phyloP scores from a whole-genome alignment of 2,888 invertebrate genomes.

The Hirtodrosophila histrioides region DNA sequence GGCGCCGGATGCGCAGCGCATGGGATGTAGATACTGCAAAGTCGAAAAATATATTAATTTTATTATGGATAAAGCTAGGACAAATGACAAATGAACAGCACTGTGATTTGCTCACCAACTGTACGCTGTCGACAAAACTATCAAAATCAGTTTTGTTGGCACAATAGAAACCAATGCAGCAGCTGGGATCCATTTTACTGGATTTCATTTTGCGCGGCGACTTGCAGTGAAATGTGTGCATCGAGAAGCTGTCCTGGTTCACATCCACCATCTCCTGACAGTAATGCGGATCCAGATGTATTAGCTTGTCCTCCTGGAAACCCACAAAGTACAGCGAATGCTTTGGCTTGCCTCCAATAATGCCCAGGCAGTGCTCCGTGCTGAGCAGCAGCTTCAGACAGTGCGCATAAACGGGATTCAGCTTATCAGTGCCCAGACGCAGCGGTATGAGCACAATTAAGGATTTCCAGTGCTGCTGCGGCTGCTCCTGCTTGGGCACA shows the following conservation, averaged over 20 bases:
- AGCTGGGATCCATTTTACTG: conserved; percentile 95
- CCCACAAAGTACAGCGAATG: conserved; percentile 97
- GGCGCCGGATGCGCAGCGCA: conserved; percentile 80
- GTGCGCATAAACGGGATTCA: conserved; percentile 93
- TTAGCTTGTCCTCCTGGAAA: conserved; percentile 95
- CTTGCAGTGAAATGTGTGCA: conserved; percentile 93
- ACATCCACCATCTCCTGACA: conserved; percentile 96
- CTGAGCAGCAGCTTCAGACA: conserved; percentile 92
- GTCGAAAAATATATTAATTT: neutral
- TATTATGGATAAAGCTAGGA: neutral
- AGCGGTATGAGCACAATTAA: conserved; percentile 93
- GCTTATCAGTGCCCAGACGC: conserved; percentile 93
- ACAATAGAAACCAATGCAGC: conserved; percentile 95
- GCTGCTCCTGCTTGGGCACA: conserved; percentile 45
- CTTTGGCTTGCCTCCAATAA: conserved; percentile 96
- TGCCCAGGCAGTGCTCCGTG: conserved; percentile 93
- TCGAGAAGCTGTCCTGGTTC: conserved; percentile 90
- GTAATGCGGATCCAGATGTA: conserved; percentile 97
- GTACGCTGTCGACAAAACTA: conserved; percentile 89
- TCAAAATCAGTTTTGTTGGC: conserved; percentile 90
- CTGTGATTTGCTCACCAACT: conserved; percentile 85
- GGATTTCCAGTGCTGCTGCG: conserved; percentile 88
- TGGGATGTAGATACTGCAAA: conserved; percentile 86
- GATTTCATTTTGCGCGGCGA: conserved; percentile 94
- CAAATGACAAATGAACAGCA: no score